Evolutionary conservation across 2,797 vertebrate species (phyloP).

Genomic region (Vultur gryphus): DNA sequence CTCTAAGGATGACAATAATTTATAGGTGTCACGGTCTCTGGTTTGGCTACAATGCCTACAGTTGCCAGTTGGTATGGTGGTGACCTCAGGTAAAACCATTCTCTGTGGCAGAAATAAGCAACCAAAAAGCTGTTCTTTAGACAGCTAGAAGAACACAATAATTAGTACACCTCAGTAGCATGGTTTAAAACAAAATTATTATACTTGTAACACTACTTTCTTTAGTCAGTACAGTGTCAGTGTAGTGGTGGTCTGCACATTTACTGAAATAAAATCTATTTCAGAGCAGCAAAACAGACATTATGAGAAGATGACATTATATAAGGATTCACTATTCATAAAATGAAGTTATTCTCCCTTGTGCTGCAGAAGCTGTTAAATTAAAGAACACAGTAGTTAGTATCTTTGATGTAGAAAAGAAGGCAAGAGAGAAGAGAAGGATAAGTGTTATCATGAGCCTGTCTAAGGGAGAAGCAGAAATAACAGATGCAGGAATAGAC

Average conservation of each 20-base stretch:
- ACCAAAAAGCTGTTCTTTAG: not conserved
- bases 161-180: not conserved
- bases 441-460: slow-evolving; percentile 4
- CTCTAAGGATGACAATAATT: not conserved
- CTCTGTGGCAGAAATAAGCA: not conserved
- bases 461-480: not conserved
- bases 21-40: not conserved
- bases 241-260: not conserved
- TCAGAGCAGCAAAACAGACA: slow-evolving; percentile 16
- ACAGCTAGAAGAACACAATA: not conserved
- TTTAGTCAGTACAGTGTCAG: not conserved
- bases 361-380: slow-evolving; percentile 55
- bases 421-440: slow-evolving; percentile 14
- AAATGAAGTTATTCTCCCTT: slow-evolving; percentile 53
- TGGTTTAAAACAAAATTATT: not conserved
- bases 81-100: not conserved
- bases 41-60: not conserved
- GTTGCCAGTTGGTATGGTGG: not conserved
- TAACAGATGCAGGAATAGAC: slow-evolving; percentile 33
- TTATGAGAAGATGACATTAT: slow-evolving; percentile 22
- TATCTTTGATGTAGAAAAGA: slow-evolving; percentile 54
- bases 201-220: not conserved
- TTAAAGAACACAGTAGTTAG: slow-evolving; percentile 64
- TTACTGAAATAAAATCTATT: slow-evolving; percentile 9
- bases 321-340: slow-evolving; percentile 18